Evolutionary conservation across 2,797 vertebrate species (phyloP), one percentile per base, ranked within the genome.

Genomic region (Sebastes flavidus): DNA sequence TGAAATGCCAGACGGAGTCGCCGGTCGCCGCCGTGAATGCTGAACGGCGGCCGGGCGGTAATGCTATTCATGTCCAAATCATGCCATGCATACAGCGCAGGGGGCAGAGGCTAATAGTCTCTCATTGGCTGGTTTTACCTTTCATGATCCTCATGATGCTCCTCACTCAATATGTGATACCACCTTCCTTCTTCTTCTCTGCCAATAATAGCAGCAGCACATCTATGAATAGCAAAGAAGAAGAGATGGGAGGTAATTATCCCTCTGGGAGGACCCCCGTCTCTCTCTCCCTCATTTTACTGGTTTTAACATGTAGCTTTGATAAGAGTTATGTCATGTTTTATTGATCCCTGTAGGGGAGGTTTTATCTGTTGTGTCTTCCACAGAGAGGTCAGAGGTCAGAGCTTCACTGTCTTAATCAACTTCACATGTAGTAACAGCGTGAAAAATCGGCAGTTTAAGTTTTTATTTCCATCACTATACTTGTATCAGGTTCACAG

Each of bases 1-100:
- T 96, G 92, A 95, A 95, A 95, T 92, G 94, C 91, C 94, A 95
- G 88, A 90, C 86, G 46, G 75, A 84, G 88, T 82, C 65, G 61
- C 86, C 67, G 22, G 65, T 70, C 62, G 69, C 87, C 67, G 63
- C 22, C 36, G 22, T 93, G 95, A 91, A 96, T 95, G 91, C 90
- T 94, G 38, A 95, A 95, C 72, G 80, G 56, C 79, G 25, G 52
- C 7, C 20, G 25, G n/a, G 34, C 38, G 16, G 9, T 90, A 87
- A 91, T 90, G 80, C 75, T 80, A 86, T 91, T 87, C 90, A 86
- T 84, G 85, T 80, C 74, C 79, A 42, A 81, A 82, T 87, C 86
- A 87, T 67, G 81, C 46, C 71, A 5, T 29, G 89, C 77, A 90
- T 91, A 80, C 88, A 81, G 82, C 82, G 14, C 62, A 30, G 25